Conservation (phyloP, 2,797 vertebrate species). For the Sebastes umbrosus region DNA sequence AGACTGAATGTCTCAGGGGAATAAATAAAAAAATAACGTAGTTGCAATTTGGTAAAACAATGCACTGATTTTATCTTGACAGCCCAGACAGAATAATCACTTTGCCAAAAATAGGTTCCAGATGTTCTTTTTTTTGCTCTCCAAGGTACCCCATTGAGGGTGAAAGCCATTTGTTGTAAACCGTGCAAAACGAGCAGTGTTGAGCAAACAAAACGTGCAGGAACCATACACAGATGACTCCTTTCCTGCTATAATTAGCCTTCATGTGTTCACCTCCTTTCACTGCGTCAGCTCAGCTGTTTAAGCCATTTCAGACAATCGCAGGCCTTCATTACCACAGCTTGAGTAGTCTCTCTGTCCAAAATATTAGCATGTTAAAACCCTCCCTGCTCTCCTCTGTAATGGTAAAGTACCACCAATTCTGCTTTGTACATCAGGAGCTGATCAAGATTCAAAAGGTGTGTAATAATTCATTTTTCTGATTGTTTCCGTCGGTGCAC, state of each 20-base stretch:
- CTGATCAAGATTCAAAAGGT: not conserved
- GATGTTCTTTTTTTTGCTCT: conserved; percentile 63
- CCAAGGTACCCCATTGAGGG: conserved; percentile 42
- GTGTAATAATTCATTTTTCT: not conserved
- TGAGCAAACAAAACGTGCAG: conserved; percentile 55
- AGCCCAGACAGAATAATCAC: conserved; percentile 73
- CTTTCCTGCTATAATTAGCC: conserved; percentile 45
- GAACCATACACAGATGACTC: conserved; percentile 39
- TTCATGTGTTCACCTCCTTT: conserved; percentile 40
- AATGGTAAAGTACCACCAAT: not conserved
- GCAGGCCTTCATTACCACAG: not conserved
- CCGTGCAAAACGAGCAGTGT: conserved; percentile 42
- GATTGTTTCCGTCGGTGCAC: not conserved
- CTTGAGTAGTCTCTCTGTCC: conserved; percentile 4
- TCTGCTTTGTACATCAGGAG: not conserved
- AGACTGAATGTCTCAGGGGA: not conserved
- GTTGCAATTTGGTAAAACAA: conserved; percentile 46
- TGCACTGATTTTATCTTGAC: conserved; percentile 49
- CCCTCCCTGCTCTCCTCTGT: not conserved
- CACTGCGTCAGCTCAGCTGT: conserved; percentile 57
- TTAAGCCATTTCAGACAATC: conserved; percentile 31
- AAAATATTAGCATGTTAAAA: conserved; percentile 21
- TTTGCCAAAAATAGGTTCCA: conserved; percentile 72
- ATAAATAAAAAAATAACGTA: conserved; percentile 11
- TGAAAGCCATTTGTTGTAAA: conserved; percentile 63